phyloP scores from a whole-genome alignment of 2,797 vertebrate genomes.

The Sebastes hubbsi region DNA sequence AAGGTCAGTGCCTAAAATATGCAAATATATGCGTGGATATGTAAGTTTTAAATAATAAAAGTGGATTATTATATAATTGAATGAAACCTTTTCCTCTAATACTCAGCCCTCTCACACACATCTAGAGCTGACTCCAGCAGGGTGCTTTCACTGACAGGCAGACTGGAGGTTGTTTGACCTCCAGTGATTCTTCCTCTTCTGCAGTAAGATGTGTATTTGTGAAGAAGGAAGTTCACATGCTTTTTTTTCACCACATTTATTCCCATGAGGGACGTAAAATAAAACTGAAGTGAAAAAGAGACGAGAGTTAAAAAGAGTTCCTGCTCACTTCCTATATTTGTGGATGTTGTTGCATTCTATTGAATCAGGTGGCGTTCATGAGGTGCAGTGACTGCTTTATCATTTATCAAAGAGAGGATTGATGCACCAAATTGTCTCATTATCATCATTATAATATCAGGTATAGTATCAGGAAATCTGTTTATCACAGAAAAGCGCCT shows the following conservation, averaged over 20 bases:
- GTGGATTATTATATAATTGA: neutral
- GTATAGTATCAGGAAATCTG: neutral
- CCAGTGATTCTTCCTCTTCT: neutral
- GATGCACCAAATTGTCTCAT: neutral
- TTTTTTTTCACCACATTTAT: neutral
- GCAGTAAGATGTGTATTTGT: neutral
- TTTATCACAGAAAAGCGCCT: neutral
- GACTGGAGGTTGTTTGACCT: neutral
- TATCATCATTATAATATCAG: no score
- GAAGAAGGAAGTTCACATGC: constrained; percentile 7
- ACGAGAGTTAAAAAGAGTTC: neutral
- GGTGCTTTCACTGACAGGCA: neutral
- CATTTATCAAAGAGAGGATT: neutral
- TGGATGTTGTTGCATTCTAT: neutral
- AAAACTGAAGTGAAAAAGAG: neutral
- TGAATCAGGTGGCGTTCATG: neutral
- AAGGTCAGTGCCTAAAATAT: neutral
- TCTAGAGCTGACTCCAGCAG: neutral
- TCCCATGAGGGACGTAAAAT: neutral
- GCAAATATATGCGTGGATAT: neutral
- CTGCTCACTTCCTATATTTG: neutral
- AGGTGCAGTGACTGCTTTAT: neutral
- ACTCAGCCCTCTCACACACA: neutral
- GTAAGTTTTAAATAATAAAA: neutral
- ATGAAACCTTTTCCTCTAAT: neutral